phyloP scores from a whole-genome alignment of 2,797 vertebrate genomes.

The Cryptoblepharus egeriae region DNA sequence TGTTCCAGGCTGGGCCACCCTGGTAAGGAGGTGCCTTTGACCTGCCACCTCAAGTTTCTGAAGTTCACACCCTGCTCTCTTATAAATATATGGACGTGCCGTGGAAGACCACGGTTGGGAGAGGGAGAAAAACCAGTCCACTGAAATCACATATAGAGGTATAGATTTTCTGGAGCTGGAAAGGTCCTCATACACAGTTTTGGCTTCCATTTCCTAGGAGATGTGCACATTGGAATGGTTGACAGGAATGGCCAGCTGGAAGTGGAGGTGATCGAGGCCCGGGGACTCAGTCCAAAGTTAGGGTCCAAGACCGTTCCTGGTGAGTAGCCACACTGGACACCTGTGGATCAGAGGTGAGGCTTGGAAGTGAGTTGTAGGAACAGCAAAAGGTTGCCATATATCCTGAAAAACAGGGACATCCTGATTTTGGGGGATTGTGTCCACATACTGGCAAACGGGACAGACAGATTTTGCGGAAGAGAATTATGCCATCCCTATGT shows the following conservation, averaged over 20 bases:
- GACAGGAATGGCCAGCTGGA: constrained; percentile 95
- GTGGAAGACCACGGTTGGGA: background rate
- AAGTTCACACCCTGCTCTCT: too few species aligned
- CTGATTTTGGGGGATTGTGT: background rate
- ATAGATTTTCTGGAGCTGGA: background rate
- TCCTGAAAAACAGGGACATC: too few species aligned
- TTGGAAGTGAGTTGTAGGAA: too few species aligned
- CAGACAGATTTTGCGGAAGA: too few species aligned
- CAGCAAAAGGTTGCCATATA: too few species aligned
- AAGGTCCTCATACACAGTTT: background rate
- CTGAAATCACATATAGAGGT: too few species aligned
- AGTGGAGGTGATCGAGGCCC: constrained; percentile 95
- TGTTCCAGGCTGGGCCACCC: too few species aligned
- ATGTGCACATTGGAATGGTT: constrained; percentile 89
- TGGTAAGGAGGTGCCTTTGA: too few species aligned
- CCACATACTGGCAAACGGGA: too few species aligned
- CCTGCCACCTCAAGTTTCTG: too few species aligned
- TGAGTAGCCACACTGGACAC: constrained; percentile 59
- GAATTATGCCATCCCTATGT: too few species aligned
- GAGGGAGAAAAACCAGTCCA: background rate
- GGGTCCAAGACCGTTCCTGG: constrained; percentile 94
- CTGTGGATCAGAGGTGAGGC: background rate
- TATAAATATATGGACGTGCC: background rate
- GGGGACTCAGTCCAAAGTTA: constrained; percentile 90
- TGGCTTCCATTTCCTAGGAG: constrained; percentile 75